Percentiles rank a stretch among this genome's conserved stretches.
These are phyloP conservation scores for Acanthiza pusilla DNA, from an alignment of 2,797 vertebrate species.

Conservation along the genomic window DNA sequence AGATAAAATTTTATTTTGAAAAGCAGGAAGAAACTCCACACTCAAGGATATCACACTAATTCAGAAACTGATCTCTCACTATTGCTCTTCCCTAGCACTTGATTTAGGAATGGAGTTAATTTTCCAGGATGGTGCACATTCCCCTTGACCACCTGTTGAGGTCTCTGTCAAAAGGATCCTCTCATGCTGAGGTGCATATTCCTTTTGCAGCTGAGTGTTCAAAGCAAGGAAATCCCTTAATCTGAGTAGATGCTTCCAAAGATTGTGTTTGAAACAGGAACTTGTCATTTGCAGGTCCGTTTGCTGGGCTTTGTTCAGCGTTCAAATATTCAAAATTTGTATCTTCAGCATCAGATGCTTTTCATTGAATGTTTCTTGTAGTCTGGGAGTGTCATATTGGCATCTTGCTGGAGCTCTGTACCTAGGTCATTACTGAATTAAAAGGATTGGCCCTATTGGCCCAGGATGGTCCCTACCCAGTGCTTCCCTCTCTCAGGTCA, in stretches of 20 bases:
- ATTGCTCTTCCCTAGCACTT: neutral
- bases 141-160: neutral
- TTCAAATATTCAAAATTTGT: accelerated
- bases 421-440: neutral
- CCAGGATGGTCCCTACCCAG: neutral
- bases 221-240: neutral
- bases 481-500: neutral
- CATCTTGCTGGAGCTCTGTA: neutral
- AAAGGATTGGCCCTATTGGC: too few species aligned
- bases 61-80: neutral
- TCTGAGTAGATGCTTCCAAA: accelerated
- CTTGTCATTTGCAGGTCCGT: neutral
- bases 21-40: neutral
- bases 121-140: neutral
- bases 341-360: neutral
- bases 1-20: neutral
- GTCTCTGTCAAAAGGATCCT: neutral
- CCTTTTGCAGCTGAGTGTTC: neutral
- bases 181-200: neutral
- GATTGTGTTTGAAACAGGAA: neutral
- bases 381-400: neutral
- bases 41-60: neutral
- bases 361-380: neutral
- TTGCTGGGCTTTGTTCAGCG: neutral
- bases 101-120: neutral